Base-by-base conservation (phyloP, 1,140 invertebrate genomes). In the Papilio glaucus region DNA sequence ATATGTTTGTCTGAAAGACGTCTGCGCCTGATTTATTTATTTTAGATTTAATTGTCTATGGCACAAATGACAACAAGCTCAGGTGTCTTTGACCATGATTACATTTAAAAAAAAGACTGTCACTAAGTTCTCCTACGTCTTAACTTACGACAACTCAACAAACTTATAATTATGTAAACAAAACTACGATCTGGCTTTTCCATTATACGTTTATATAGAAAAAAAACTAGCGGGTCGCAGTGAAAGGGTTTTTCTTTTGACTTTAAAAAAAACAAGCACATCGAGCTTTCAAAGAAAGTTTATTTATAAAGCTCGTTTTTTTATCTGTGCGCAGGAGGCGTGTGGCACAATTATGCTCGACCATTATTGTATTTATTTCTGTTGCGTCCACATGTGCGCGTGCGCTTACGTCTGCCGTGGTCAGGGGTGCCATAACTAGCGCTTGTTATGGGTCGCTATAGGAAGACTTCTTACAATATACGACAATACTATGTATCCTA, bases 341-440 rank as follows among this genome's bases (percentile, higher is more conserved):
- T 89, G 87, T 83, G 88, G 86, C 85, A 88, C 89, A 90, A 91
- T 91, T 90, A 87, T 87, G 84, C 75, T 79, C 81, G 72, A 78
- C 76, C 81, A 83, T 83, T 89, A 87, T 86, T 82, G 75, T 89
- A 88, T 91, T 91, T 91, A 90, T 91, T 87, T 90, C 82, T 88
- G 86, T 84, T 65, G 10, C 71, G 39, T 75, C 63, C 79, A 91
- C 89, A 91, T 90, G 79, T 90, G 87, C 87, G 80, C 80, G 83
- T 82, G 84, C 67, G 65, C 74, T 76, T 73, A 72, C 76, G 72
- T 75, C 69, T 74, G 71, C 21, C 65, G 65, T 7, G 8, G 29
- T 12, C 67, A 69, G 67, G 67, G 65, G 3, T 68, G 29, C 61
- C 2, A 38, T n/a, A 18, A 49, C 9, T 10, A 49, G 8, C 8